Base-by-base conservation (phyloP, 2,797 vertebrate species). In the Enteromius treurensis region DNA sequence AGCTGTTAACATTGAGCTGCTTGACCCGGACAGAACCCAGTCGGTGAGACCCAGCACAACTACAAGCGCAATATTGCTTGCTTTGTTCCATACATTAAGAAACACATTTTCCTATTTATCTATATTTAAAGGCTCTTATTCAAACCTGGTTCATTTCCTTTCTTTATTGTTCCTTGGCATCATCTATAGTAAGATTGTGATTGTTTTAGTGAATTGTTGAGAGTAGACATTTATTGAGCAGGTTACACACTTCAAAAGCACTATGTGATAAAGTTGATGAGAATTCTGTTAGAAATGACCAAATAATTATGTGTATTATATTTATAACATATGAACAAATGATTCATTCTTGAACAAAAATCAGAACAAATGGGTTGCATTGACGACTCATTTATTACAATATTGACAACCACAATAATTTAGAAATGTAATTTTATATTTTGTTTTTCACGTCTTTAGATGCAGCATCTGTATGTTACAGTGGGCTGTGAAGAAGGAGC, bases 1-100 rank as follows among this genome's bases (percentile, higher is more conserved):
- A 80, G 88, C 89, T 0, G 92, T 94, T 45, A 90, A 91, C 2
- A 87, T 89, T 1, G 87, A 86, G 29, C 92, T 92, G 26, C 70
- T 92, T 58, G 77, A 88, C 1, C 86, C 73, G 4, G 2, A 64
- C 67, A 83, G 69, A 68, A 91, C 89, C n/a, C 64, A 82, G 13
- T 89, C 37, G 62, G 94, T 95, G 49, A 73, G 86, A 58, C 29
- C 5, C 13, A 55, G 42, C 17, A 51, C 23, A 21, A 13, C 11
- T 42, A 21, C 6, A 32, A n/a, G 2, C 17, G 5, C 9, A 40
- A 81, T 9, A 60, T 14, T 5, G 13, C 23, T 62, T 29, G 15
- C 60, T 58, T 49, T 2, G 37, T 2, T 26, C 17, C 2, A 7
- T 29, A 29, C 4, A 5, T 60, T 26, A 17, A 51, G 0, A 69